Base-by-base conservation (phyloP, 2,113 vertebrate genomes). In the Semicossyphus pulcher region DNA sequence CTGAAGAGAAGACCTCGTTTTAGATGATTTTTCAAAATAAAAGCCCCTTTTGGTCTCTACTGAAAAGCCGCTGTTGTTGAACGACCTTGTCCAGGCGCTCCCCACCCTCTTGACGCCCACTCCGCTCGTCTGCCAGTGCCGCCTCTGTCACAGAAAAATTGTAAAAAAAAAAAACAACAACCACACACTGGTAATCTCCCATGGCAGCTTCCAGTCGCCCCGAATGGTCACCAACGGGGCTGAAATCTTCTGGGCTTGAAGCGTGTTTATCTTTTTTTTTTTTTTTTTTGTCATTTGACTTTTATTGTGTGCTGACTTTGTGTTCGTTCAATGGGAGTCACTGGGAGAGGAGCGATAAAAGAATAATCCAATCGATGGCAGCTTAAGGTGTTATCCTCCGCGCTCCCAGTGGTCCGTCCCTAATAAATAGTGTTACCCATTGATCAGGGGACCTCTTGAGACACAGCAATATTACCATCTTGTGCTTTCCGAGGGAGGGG, bases 381-480 rank as follows among this genome's bases (percentile, higher is more conserved):
- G 93, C 93, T 95, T 78, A 76, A 81, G 80, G 86, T 87, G 86
- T 88, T 81, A 87, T 88, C 86, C 86, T 88, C 81, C 53, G 9
- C 65, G 39, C 88, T 92, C 85, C 88, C 77, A 7, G 88, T 72
- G 83, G 83, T 84, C 88, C 68, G 58, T 84, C 84, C 89, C 89
- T 2, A 3, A n/a, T n/a, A 65, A 79, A 85, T 37, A 86, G 88
- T 86, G 81, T 87, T 87, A 87, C 80, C 88, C 84, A 28, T 78
- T 53, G 64, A 85, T 84, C 83, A 86, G 83, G 81, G 86, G 92
- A 89, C 84, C 75, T 89, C 85, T 90, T 84, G 83, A 92, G 86
- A 94, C 89, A 92, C 91, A 95, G 95, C 94, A 96, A 95, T 96
- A 94, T 91, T 70, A 88, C 90, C 93, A 93, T 91, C 88, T 87